A percentile compares a stretch with the other conserved stretches of the same genome.
Evolutionary conservation across 2,888 invertebrate genomes (phyloP).

Genomic region (Dicyrtomina minuta): DNA sequence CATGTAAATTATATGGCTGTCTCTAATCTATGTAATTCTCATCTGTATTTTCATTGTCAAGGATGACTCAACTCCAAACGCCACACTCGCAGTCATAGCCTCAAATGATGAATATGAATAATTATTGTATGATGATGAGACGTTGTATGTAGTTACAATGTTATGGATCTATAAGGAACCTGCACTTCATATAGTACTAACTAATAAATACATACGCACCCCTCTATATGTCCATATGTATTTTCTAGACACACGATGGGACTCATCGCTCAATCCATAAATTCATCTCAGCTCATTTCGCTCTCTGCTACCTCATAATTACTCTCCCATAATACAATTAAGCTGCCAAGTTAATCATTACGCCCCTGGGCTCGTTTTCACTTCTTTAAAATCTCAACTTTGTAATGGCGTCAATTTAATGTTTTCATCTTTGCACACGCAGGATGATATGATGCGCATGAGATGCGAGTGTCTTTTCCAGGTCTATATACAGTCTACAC

Average conservation of each 20-base stretch:
- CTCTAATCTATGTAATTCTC: not conserved
- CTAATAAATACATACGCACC: no score
- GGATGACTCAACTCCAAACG: not conserved
- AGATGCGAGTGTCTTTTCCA: not conserved
- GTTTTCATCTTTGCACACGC: not conserved
- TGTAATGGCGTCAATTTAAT: not conserved
- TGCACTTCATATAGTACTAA: no score
- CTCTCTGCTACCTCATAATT: conserved; percentile 21
- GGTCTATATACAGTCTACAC: no score
- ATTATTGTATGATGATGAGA: no score
- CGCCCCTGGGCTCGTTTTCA: conserved; percentile 17
- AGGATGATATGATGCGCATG: no score
- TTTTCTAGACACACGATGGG: no score
- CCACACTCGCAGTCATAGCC: not conserved
- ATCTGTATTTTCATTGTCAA: not conserved
- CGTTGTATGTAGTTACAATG: no score
- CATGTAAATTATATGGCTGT: conserved; percentile 21
- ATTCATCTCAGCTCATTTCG: conserved; percentile 19
- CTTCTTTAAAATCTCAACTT: not conserved
- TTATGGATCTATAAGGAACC: no score
- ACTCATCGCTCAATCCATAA: not conserved
- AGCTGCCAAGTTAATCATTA: conserved; percentile 19
- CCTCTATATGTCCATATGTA: no score
- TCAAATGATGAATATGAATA: conserved; percentile 3
- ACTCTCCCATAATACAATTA: conserved; percentile 19